Base-by-base conservation (phyloP, 1,140 invertebrate species). In the Monochamus saltuarius region DNA sequence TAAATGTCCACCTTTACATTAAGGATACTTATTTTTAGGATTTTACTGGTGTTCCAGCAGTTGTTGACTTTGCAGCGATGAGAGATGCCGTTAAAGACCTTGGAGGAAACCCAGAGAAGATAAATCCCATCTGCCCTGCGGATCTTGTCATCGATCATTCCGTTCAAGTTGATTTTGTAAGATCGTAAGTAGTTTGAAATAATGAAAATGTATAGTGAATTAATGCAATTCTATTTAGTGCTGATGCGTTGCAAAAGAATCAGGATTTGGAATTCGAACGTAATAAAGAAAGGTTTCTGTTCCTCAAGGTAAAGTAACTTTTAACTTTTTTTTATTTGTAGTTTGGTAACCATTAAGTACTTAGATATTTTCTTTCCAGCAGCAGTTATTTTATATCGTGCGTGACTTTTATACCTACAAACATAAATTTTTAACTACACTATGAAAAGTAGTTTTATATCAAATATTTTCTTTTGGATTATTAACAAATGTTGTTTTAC, bases 31-130 rank as follows among this genome's bases (percentile, higher is more conserved):
- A 61, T 58, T 71, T 73, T 19, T 71, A 94, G 89, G 92, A 95
- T 80, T 91, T 91, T 58, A 98, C 94, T 46, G 96, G 96, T n/a
- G 95, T 99, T 0, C 96, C 97, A 13, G 95, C 95, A 7, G 94
- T 99, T 8, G 96, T 99, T 9, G 97, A 99, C 79, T 97, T 99
- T 83, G 97, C 97, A 36, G 94, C 95, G 6, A 99, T 99, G 96
- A 81, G 97, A 70, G 95, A 99, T 83, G 94, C 95, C 16, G 94
- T 99, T 0, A 86, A 90, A 71, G 80, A 83, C 36, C 79, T 99
- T 8, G 90, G 89, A 1, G 94, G 93, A 1, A 82, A 98, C 82
- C 92, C 95, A 2, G 82, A 95, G 61, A 91, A 90, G 78, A 98
- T 99, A 63, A 99, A 99, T 80, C 97, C 97, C 1, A 87, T 96